Evolutionary conservation across 2,888 invertebrate species (phyloP).

Genomic region (Luperina nickerlii): DNA sequence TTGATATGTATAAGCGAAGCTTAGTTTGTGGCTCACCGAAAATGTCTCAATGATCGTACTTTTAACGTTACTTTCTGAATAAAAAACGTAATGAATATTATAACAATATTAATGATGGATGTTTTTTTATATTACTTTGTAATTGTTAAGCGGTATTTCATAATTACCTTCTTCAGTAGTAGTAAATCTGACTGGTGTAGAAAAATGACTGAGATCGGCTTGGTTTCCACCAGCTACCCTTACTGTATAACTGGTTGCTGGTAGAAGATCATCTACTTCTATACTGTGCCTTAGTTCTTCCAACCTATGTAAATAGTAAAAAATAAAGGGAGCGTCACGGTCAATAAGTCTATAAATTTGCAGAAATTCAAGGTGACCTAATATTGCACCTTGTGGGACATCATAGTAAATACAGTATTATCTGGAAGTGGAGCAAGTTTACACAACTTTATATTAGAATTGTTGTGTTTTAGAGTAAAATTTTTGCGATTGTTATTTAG

Average conservation of each 20-base stretch:
- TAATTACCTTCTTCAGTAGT: constrained; percentile 87
- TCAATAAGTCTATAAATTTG: not conserved
- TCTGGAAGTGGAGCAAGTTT: not conserved
- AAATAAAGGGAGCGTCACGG: too few relatives aligned
- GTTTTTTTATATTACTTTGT: too few relatives aligned
- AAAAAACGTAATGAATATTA: too few relatives aligned
- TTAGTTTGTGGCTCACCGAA: too few relatives aligned
- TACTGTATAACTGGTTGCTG: constrained; percentile 84
- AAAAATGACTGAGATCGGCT: constrained; percentile 85
- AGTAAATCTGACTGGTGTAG: constrained; percentile 84
- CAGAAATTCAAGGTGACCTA: not conserved
- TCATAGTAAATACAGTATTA: not conserved
- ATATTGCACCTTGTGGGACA: not conserved
- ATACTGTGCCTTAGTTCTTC: constrained; percentile 84
- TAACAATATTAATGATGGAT: too few relatives aligned
- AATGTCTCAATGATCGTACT: too few relatives aligned
- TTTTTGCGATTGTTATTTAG: not conserved
- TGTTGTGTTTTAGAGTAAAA: not conserved
- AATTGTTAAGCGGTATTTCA: too few relatives aligned
- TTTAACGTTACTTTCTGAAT: too few relatives aligned
- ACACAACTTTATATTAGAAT: too few relatives aligned
- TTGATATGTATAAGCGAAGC: too few relatives aligned
- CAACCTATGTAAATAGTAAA: constrained; percentile 67
- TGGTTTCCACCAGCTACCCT: constrained; percentile 87
- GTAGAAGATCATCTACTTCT: constrained; percentile 84